A percentile compares a stretch with the other conserved stretches of the same genome.
These are phyloP conservation scores for Netelia inedita DNA, from an alignment of 2,888 invertebrate species.

Conservation along the genomic window DNA sequence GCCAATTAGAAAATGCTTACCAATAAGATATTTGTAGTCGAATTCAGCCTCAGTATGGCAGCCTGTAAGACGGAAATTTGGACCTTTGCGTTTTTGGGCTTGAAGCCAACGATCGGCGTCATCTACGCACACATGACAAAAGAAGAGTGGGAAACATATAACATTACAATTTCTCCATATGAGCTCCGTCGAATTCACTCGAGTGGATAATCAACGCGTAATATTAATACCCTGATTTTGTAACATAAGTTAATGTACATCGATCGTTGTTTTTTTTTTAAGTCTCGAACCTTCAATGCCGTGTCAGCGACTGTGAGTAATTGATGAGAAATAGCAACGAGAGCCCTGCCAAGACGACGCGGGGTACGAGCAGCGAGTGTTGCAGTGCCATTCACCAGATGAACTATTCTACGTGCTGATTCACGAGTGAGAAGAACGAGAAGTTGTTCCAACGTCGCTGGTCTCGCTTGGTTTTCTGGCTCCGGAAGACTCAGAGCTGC, in stretches of 20 bases:
- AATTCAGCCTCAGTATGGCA: constrained; percentile 78
- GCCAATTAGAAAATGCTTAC: constrained; percentile 73
- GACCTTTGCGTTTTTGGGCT: constrained; percentile 74
- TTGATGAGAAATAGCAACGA: constrained; percentile 85
- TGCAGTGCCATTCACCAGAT: constrained; percentile 91
- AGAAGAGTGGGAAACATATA: background rate
- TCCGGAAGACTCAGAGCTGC: constrained; percentile 90
- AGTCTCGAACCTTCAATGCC: constrained; percentile 88
- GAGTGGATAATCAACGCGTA: too few species aligned
- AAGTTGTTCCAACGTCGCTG: constrained; percentile 91
- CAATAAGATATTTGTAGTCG: constrained; percentile 79
- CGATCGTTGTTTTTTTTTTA: background rate
- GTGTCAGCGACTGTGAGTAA: constrained; percentile 88
- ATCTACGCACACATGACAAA: constrained; percentile 74
- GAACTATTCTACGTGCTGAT: constrained; percentile 91
- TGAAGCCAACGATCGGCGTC: constrained; percentile 74
- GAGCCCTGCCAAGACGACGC: constrained; percentile 75
- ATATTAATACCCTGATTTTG: too few species aligned
- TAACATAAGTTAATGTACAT: too few species aligned
- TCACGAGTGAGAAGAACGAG: constrained; percentile 92
- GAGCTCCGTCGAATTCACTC: background rate
- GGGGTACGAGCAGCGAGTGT: constrained; percentile 88
- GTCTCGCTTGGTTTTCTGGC: constrained; percentile 94
- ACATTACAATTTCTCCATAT: background rate
- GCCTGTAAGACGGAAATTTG: constrained; percentile 75